These are phyloP conservation scores for Indri indri DNA, from an alignment of 2,113 vertebrate genomes.

Conservation along the genomic window DNA sequence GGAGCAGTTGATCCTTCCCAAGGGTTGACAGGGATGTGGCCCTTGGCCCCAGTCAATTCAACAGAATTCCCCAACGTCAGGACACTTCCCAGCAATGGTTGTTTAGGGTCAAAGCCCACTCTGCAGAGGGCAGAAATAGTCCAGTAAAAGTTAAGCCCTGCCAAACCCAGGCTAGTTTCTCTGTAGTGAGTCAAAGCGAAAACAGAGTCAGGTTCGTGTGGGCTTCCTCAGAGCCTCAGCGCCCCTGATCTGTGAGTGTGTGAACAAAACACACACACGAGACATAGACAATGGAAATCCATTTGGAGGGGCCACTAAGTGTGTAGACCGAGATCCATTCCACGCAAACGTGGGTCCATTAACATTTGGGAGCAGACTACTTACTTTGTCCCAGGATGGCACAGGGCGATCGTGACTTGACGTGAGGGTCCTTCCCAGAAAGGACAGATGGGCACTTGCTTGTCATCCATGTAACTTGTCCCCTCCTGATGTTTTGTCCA, in stretches of 20 bases:
- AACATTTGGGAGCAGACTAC: background rate
- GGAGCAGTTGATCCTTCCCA: background rate
- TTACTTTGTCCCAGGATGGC: background rate
- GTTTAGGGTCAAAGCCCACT: background rate
- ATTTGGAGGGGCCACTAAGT: background rate
- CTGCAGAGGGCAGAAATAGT: background rate
- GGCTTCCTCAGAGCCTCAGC: background rate
- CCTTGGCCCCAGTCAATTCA: background rate
- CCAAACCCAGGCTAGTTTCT: background rate
- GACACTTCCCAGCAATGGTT: background rate
- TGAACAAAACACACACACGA: background rate
- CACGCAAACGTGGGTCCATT: background rate
- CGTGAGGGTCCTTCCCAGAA: background rate
- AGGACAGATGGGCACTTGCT: background rate
- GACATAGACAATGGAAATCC: background rate
- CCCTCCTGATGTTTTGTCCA: background rate
- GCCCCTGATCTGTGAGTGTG: accelerated
- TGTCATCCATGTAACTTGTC: background rate
- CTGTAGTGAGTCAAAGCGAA: background rate
- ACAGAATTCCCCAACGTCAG: background rate
- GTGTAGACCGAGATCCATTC: background rate
- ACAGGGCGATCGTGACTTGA: background rate
- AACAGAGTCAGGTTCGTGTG: background rate
- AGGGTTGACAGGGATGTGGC: background rate
- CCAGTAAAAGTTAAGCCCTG: background rate